Evolutionary conservation across 1,140 invertebrate species (phyloP), one percentile per base, ranked within the genome.

Genomic region (Carposina sasakii): DNA sequence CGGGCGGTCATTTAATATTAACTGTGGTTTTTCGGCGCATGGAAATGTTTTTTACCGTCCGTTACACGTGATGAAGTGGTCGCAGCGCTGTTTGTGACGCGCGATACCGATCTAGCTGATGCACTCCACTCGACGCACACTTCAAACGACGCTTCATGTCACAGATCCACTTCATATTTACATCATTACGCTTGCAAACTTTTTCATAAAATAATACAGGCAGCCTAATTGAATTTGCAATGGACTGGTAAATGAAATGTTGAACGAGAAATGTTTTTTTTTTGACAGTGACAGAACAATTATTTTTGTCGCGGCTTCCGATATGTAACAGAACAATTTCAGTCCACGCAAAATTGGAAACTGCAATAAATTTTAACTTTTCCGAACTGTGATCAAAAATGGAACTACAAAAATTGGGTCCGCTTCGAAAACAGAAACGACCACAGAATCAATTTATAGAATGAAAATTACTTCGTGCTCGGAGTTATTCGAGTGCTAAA

Each of bases 1-100:
- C 72, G 69, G 66, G 78, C 77, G 76, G 70, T 83, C 77, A 79
- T 83, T 81, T 83, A 83, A 81, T 83, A 83, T 83, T 83, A 83
- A 81, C 79, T 81, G 79, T 71, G 79, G 79, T 83, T 83, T 76
- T 76, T 73, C 77, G 72, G 73, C 76, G 78, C 73, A 83, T 83
- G 79, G 74, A 76, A 83, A 81, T 81, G 72, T 83, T 83, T 81
- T 83, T 81, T 81, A 78, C 77, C 73, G 68, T 54, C 57, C 62
- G 73, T 75, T 71, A 76, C 76, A 71, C 65, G 75, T 81, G 79
- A 83, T 81, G 76, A 83, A 81, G 79, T 81, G 76, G 76, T 67
- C 65, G 60, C 59, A 26, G 59, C 53, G 72, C 64, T 83, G 79
- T 77, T 78, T 73, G 79, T 83, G 78, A 83, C 79, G 74, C 63